A percentile compares a stretch with the other conserved stretches of the same genome.
Conservation (phyloP, 2,113 vertebrate species). For the Bujurquina vittata region DNA sequence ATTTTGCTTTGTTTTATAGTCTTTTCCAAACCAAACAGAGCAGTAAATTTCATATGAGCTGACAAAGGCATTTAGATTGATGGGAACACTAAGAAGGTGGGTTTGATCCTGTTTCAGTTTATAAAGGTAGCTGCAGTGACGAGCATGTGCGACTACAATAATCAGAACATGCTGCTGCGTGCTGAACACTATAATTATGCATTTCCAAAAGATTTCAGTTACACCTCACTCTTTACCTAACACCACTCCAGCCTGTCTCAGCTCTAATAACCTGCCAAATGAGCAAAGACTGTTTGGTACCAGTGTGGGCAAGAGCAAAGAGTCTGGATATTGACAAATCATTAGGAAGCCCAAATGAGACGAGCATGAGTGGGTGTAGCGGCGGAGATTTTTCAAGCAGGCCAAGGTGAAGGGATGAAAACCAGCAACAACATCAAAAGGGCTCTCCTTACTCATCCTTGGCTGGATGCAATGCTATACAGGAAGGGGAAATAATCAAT, state of each 20-base stretch:
- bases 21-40: not conserved
- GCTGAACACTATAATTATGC: conserved; percentile 11
- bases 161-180: not conserved
- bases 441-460: conserved; percentile 24
- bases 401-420: conserved; percentile 48
- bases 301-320: conserved; percentile 38
- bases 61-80: not conserved
- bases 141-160: not conserved
- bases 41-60: not conserved
- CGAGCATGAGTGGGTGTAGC: conserved; percentile 47
- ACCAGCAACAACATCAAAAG: conserved; percentile 68
- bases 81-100: not conserved
- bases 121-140: conserved; percentile 1
- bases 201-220: conserved; percentile 38
- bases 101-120: not conserved
- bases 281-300: conserved; percentile 39
- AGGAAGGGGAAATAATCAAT: conserved; percentile 58
- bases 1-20: not conserved
- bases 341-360: conserved; percentile 61
- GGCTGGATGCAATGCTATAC: conserved; percentile 50
- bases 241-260: conserved; percentile 31
- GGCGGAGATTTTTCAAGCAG: conserved; percentile 24
- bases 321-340: conserved; percentile 45
- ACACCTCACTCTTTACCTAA: conserved; percentile 20
- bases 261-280: conserved; percentile 51